Base-by-base conservation (phyloP, 2,888 invertebrate genomes). In the Drosophila anomalata region DNA sequence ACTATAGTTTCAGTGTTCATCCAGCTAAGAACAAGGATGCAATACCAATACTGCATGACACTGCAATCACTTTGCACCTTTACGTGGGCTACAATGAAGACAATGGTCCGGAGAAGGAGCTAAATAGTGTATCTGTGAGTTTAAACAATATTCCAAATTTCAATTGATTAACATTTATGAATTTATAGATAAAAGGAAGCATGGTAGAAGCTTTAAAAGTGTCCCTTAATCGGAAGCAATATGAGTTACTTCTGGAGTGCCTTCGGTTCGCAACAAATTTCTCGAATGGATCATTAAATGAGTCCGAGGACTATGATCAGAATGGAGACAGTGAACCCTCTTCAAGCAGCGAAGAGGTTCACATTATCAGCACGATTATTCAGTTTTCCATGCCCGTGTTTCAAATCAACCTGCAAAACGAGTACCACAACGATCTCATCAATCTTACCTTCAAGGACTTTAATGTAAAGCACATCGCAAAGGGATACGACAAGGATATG, bases 11-110 rank as follows among this genome's bases (percentile, higher is more conserved):
- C 82, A 67, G 82, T 60, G 51, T 94, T 17, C 91, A 93, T 33
- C 91, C 93, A 76, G 93, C 96, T 60, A 95, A 95, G 90, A 93
- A 94, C 68, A 93, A 94, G 57, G 93, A 94, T 68, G 97, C 96
- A n/a, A 94, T 95, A 83, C 97, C 98, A 4, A 96, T 98, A 89
- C 92, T 98, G 71, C 97, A 98, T 91, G 95, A 98, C 91, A 98
- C 98, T 0, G 94, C 96, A 57, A 92, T 98, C 60, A 95, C 95
- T 79, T 92, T 98, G 55, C 93, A 75, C 53, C 46, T 87, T 26
- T 74, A 75, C n/a, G 77, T 79, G 24, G 80, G 76, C 12, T 79
- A 76, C 2, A 73, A 57, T 20, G 68, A 75, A 26, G 42, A 51
- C 11, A 63, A 44, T 54, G 66, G 51, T 3, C 72, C 66, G 0